These are phyloP conservation scores for Hirtodrosophila confusa DNA, from an alignment of 2,888 invertebrate genomes.

Conservation along the genomic window DNA sequence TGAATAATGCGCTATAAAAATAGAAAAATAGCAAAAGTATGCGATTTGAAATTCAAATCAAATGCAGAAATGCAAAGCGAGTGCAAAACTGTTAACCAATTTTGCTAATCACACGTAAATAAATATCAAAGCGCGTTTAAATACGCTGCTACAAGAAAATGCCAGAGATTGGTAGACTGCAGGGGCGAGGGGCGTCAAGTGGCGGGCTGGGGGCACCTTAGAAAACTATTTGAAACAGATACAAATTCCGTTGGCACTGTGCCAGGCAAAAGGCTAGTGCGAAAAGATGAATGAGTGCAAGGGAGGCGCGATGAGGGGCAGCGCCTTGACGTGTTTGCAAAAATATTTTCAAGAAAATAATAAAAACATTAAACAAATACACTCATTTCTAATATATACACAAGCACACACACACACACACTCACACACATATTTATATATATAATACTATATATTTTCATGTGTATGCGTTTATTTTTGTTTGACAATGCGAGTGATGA, in stretches of 20 bases:
- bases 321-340: conserved; percentile 66
- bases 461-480: conserved; percentile 28
- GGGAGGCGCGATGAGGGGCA: conserved; percentile 3
- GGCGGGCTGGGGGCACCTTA: conserved; percentile 6
- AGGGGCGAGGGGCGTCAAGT: background rate
- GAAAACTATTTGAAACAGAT: conserved; percentile 70
- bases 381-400: conserved; percentile 3
- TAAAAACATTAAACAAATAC: conserved; percentile 45
- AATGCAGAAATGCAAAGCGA: conserved; percentile 29
- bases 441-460: background rate
- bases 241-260: conserved; percentile 68
- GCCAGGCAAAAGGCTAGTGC: conserved; percentile 44
- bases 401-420: background rate
- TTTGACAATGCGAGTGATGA: conserved; percentile 60
- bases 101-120: conserved; percentile 63
- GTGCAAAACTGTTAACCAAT: conserved; percentile 46
- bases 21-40: background rate
- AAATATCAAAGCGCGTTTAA: conserved; percentile 68
- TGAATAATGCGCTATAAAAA: conserved; percentile 9
- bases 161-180: background rate
- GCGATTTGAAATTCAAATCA: conserved; percentile 16
- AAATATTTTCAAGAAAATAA: conserved; percentile 65
- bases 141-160: conserved; percentile 42
- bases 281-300: conserved; percentile 28
- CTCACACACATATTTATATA: background rate